Evolutionary conservation across 2,797 vertebrate species (phyloP), one percentile per base, ranked within the genome.

Genomic region (Coregonus ussuriensis): DNA sequence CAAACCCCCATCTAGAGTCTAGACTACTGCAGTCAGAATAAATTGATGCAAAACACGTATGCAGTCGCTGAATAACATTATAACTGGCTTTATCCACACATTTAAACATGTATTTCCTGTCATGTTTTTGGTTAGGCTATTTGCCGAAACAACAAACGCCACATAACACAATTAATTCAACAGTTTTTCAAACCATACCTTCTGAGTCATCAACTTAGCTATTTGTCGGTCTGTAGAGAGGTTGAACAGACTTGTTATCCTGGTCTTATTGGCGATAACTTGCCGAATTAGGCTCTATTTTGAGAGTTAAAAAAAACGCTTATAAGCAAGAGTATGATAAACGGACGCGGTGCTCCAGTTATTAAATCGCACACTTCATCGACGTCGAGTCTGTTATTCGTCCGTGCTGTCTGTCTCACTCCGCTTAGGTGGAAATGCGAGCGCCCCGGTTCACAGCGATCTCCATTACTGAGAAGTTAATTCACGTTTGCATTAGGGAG

Each of bases 401-500:
- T 84, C 86, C 87, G 66, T 75, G 31, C 86, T 90, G 84, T 91
- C 87, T 59, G 78, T 71, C 79, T 74, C 75, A 89, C 80, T 87
- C 88, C 84, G 33, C 74, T 68, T 75, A 77, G 67, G 79, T 63
- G 77, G 79, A 78, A 74, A 81, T 83, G 77, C 81, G 7, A 66
- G 75, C 86, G 81, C 83, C 53, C 77, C 79, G 79, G 83, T 87
- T 80, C 87, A 72, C 83, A 15, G 82, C 29, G 25, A 77, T 89
- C 86, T 91, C 89, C 93, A 93, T 93, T 51, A 82, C 84, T 74
- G 79, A 79, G 84, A 74, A 78, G 77, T 82, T 77, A 66, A 80
- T 88, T 86, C 85, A 84, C 80, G 76, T 84, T 71, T 63, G 21
- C 68, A 71, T 14, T 76, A 6, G 59, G 75, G 83, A 74, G 68